Base-by-base conservation (phyloP, 2,113 vertebrate species). In the Gnathonemus longibarbis region DNA sequence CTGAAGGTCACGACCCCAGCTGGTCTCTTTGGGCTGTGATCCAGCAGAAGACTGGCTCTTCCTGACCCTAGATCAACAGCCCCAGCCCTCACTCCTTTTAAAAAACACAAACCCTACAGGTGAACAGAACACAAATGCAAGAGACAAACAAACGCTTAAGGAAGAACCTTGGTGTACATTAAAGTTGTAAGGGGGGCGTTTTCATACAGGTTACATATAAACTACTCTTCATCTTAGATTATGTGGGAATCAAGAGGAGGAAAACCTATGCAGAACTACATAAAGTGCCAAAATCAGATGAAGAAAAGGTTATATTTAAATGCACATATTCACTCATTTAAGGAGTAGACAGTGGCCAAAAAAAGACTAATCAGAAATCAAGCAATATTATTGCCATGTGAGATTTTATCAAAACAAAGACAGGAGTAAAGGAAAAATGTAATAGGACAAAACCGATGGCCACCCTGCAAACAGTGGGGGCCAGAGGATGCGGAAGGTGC, bases 1-100 rank as follows among this genome's bases (percentile, higher is more conserved):
- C 91, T 92, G 92, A 94, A 94, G 92, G 92, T 93, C 35, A 80
- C 35, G 13, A 80, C 35, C 31, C 35, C 74, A 42, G 74, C 74
- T 19, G 35, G 35, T 42, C 74, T 80, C 74, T 35, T 42, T 80
- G 74, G 74, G 74, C 74, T 42, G 74, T 42, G 74, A 80, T 19
- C 35, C 74, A 80, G 35, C 13, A 80, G 35, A 42, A 42, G 11
- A 77, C 70, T 35, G 70, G 91, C 95, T 93, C 85, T 91, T 92
- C 89, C 92, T 91, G 90, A 88, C 58, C 91, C 62, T 39, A 66
- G 89, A 91, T 58, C 88, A 93, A 90, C 19, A 35, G 17, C 13
- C 27, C 50, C 31, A 62, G 53, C 48, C 53, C 27, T 70, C 85
- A 87, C 85, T 24, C 27, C 21, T 48, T 49, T 48, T 45, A 77